Evolutionary conservation across 1,140 invertebrate species (phyloP).

Genomic region (Archegozetes longisetosus): DNA sequence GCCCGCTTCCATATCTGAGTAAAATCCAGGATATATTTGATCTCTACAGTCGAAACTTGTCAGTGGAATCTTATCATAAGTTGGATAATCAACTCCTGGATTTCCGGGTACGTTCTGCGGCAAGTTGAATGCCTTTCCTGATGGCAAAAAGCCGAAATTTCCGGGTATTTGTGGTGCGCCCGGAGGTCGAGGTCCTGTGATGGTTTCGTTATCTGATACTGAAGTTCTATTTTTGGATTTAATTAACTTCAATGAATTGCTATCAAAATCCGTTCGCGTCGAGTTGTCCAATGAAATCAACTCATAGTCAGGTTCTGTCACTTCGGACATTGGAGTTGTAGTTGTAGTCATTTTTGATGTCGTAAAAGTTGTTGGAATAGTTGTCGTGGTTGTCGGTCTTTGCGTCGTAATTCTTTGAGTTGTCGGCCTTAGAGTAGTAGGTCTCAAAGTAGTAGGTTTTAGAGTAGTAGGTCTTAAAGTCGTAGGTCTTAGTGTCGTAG

Average conservation of each 20-base stretch:
- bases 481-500: background rate
- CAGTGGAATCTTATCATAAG: constrained; percentile 14
- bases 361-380: too few species aligned
- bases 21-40: constrained; percentile 18
- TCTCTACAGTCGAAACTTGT: constrained; percentile 18
- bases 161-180: constrained; percentile 10
- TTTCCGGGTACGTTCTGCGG: constrained; percentile 14
- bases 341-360: background rate
- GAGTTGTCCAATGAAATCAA: background rate
- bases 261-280: background rate
- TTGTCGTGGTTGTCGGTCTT: too few species aligned
- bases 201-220: background rate
- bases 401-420: background rate
- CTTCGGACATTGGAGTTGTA: background rate
- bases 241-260: background rate
- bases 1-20: constrained; percentile 18
- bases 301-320: background rate
- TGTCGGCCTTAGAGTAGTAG: background rate
- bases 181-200: background rate
- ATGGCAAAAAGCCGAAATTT: constrained; percentile 7
- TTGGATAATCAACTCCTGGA: constrained; percentile 19
- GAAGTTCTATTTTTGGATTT: background rate
- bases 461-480: background rate
- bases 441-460: background rate
- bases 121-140: background rate